Base-by-base conservation (phyloP, 1,140 invertebrate genomes). In the Thrips palmi region DNA sequence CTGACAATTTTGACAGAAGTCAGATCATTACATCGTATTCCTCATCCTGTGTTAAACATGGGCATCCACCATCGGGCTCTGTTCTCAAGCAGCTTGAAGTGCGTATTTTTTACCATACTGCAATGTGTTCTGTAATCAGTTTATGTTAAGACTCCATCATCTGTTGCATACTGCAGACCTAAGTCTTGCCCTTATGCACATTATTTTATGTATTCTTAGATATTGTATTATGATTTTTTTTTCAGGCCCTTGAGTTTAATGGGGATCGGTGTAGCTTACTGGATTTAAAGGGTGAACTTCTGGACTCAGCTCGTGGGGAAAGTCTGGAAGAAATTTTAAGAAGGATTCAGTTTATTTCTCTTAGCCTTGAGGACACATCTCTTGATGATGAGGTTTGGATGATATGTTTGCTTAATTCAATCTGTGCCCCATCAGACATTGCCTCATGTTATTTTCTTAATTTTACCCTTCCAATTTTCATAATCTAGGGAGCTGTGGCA, bases 251-350 rank as follows among this genome's bases (percentile, higher is more conserved):
- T 20, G 48, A 52, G 29, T 36, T 46, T 12, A 45, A 45, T 29
- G 24, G 42, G 12, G 51, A 49, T 42, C 39, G 68, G 21, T 58
- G 59, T 30, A 60, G 64, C 22, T 53, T 62, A 41, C 51, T 73
- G 23, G 58, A 58, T 43, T 58, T 74, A 11, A 64, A 67, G 48
- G 60, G 59, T 20, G 56, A 59, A 29, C 44, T 52, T 41, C 54
- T 82, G 37, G 62, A 67, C 45, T 53, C 63, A 38, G 56, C 63
- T 34, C 64, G 71, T 43, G 74, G 70, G 52, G 79, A 84, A 57
- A 63, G 72, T 33, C 51, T 83, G 28, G 79, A 84, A 55, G 78
- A 81, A 55, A 67, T 84, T 47, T 66, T 84, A 21, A 75, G 75
- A 54, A 57, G 76, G 53, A 62, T 83, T 31, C 50, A 52, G 22